Evolutionary conservation across 2,888 invertebrate species (phyloP), one percentile per base, ranked within the genome.

Genomic region (Tromatobia lineatoria): DNA sequence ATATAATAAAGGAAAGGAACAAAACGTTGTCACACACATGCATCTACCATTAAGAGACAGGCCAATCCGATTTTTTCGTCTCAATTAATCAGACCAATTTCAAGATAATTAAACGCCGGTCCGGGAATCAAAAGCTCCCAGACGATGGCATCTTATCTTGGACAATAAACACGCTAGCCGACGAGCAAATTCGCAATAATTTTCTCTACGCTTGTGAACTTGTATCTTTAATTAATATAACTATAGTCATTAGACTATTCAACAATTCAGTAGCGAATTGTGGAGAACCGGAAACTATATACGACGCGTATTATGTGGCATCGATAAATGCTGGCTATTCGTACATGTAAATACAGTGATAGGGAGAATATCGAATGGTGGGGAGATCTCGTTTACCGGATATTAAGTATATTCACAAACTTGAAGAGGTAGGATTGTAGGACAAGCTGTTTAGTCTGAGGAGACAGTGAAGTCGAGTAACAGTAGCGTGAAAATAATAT

Each of bases 151-250:
- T 15, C 11, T n/a, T 29, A 29, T 29, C 2, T 47, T 25, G 13
- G 10, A 47, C 47, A 52, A 11, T 18, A 54, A 57, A 80, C 50
- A 80, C 66, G 80, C 80, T 76, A 67, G 71, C 75, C 52, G 10
- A 69, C 50, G 42, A 61, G n/a, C 29, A 10, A 6, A 15, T 74
- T 64, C 29, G 0, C 45, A n/a, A n/a, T 38, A 61, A 52, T 29
- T 61, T 34, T 52, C 52, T 73, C 69, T 20, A 29, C 50, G 50
- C 20, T 73, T 52, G 52, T 38, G 29, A 34, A 47, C 54, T 54
- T 75, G 1, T n/a, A n/a, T n/a, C 25, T 34, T 74, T 52, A 52
- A 29, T 3, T 25, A 15, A 59, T 69, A 54, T 57, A 75, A 71
- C 7, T 2, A 20, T 18, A 52, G 23, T 20, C 8, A 18, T 7